Conservation (phyloP, 2,888 invertebrate species). For the Gari tellinella region DNA sequence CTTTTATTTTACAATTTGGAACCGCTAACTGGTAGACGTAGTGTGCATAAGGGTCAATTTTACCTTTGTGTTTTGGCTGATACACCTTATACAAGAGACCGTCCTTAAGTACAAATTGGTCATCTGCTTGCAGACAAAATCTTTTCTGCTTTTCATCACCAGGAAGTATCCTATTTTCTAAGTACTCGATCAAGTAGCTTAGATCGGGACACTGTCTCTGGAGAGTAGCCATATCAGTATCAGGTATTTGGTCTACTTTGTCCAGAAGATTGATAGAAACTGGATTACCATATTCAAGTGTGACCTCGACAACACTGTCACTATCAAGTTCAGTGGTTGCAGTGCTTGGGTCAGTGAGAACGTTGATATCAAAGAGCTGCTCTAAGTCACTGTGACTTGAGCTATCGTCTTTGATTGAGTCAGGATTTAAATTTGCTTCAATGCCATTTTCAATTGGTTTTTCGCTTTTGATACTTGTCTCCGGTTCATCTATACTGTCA, state of each 20-base stretch:
- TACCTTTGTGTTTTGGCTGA: conserved; percentile 16
- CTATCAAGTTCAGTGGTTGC: neutral
- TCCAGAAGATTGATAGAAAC: neutral
- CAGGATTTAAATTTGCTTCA: neutral
- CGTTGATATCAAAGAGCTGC: too few species aligned
- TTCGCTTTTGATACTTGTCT: neutral
- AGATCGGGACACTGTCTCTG: conserved; percentile 19
- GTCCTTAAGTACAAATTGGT: conserved; percentile 28
- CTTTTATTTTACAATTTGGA: conserved; percentile 6
- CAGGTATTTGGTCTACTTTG: neutral
- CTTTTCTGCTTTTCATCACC: conserved; percentile 13
- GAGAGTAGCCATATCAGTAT: conserved; percentile 16
- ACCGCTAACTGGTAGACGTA: conserved; percentile 13
- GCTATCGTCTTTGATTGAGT: neutral
- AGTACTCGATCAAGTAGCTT: conserved; percentile 7
- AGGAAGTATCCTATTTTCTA: conserved; percentile 2
- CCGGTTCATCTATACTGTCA: neutral
- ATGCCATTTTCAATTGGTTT: neutral
- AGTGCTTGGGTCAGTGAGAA: too few species aligned
- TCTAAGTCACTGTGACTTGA: neutral
- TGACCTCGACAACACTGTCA: neutral
- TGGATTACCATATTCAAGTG: conserved; percentile 6
- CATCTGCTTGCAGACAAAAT: conserved; percentile 8
- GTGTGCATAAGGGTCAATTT: conserved; percentile 5
- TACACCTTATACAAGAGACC: conserved; percentile 4